Evolutionary conservation across 2,888 invertebrate genomes (phyloP).

Genomic region (Tinea trinotella): DNA sequence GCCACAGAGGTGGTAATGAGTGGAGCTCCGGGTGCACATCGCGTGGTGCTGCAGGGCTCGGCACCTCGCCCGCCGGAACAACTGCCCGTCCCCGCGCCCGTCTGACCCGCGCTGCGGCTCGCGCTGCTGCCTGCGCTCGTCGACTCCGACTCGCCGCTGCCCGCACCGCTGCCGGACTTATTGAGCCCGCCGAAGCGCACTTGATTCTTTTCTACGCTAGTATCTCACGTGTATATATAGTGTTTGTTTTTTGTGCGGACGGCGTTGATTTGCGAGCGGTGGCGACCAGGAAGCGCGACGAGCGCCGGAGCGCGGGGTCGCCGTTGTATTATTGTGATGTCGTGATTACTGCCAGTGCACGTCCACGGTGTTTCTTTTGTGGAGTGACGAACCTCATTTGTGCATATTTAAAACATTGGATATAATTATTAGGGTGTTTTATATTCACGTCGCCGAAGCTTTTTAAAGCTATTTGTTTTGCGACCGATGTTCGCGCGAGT

Average conservation of each 20-base stretch:
- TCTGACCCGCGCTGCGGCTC: constrained; percentile 69
- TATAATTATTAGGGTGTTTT: constrained; percentile 55
- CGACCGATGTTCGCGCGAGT: constrained; percentile 57
- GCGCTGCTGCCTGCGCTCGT: constrained; percentile 67
- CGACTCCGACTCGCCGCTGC: constrained; percentile 55
- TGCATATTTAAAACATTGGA: constrained; percentile 51
- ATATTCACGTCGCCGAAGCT: constrained; percentile 65
- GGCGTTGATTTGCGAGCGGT: constrained; percentile 14
- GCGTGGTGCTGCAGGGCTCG: constrained; percentile 91
- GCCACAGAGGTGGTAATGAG: constrained; percentile 91
- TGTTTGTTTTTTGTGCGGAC: constrained; percentile 19
- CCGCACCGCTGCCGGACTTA: constrained; percentile 47
- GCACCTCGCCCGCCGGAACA: constrained; percentile 91
- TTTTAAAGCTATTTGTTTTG: constrained; percentile 62
- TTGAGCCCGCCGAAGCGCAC: constrained; percentile 65
- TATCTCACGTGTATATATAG: constrained; percentile 20
- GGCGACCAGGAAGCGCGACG: constrained; percentile 18
- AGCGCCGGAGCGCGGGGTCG: constrained; percentile 24
- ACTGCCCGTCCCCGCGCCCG: constrained; percentile 79
- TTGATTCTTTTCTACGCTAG: constrained; percentile 56
- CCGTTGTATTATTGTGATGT: constrained; percentile 15
- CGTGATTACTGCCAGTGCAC: constrained; percentile 29
- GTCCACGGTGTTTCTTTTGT: constrained; percentile 38
- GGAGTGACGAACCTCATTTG: constrained; percentile 37
- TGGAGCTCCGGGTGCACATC: constrained; percentile 89